Percentiles rank a stretch among this genome's conserved stretches.
These are phyloP conservation scores for Heterodera filipjevi DNA, from an alignment of 2,888 invertebrate genomes.

Conservation along the genomic window DNA sequence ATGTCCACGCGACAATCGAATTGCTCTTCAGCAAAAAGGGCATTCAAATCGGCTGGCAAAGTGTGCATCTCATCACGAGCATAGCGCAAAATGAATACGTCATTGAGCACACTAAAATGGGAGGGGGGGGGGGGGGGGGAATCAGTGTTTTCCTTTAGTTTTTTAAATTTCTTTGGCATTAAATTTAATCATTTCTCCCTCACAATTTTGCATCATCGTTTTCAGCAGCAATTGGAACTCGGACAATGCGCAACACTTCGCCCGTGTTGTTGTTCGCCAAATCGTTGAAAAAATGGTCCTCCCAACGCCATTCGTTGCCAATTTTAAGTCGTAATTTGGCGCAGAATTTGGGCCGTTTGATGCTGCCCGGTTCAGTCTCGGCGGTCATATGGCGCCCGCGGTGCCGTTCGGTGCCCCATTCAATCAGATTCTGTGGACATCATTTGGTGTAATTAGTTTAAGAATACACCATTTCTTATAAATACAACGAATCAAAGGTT, in stretches of 20 bases:
- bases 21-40: not conserved
- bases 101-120: not conserved
- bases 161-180: no score
- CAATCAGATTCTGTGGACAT: not conserved
- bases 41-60: not conserved
- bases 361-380: not conserved
- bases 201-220: not conserved
- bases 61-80: not conserved
- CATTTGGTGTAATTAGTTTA: no score
- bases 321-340: not conserved
- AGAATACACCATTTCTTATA: no score
- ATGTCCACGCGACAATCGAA: not conserved
- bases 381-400: not conserved
- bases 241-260: not conserved
- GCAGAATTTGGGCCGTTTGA: not conserved
- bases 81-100: not conserved
- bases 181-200: not conserved
- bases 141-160: no score
- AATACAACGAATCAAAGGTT: no score
- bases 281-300: not conserved
- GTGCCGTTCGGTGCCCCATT: not conserved
- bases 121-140: no score
- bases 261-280: not conserved
- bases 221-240: not conserved
- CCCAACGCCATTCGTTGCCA: not conserved